Percentiles rank a stretch among this genome's conserved stretches.
These are phyloP conservation scores for Eretmochelys imbricata DNA, from an alignment of 2,113 vertebrate species.

Conservation along the genomic window DNA sequence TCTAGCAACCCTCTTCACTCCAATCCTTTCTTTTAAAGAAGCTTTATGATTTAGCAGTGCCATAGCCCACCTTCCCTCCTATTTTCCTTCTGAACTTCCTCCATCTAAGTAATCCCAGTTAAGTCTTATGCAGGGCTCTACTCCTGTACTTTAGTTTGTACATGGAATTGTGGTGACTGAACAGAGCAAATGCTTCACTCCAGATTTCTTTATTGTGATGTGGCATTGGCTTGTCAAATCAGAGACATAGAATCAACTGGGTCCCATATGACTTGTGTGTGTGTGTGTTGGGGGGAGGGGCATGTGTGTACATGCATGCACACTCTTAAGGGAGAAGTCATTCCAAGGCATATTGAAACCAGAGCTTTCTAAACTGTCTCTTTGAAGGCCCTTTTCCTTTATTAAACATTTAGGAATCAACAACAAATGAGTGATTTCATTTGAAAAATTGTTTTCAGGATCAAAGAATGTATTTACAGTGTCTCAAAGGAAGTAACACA, in stretches of 20 bases:
- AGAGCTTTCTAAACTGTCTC: not conserved
- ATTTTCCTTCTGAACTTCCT: conserved; percentile 19
- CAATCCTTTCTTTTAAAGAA: not conserved
- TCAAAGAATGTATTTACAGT: not conserved
- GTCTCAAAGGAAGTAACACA: not conserved
- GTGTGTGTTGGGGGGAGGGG: too few species aligned
- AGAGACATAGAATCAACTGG: not conserved
- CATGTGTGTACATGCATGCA: not conserved
- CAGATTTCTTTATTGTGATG: not conserved
- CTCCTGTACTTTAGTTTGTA: not conserved
- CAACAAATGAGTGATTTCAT: not conserved
- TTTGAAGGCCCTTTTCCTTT: not conserved
- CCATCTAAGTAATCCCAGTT: not conserved
- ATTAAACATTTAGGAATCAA: not conserved
- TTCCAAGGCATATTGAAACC: not conserved
- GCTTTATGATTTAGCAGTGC: not conserved
- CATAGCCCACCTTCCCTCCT: not conserved
- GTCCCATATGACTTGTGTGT: not conserved
- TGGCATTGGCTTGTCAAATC: not conserved
- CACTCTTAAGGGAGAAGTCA: not conserved
- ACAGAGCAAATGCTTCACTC: not conserved
- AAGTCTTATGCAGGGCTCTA: not conserved
- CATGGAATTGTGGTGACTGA: not conserved
- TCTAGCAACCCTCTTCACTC: conserved; percentile 59
- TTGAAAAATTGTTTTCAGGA: not conserved